Evolutionary conservation across 2,113 vertebrate species (phyloP).

Genomic region (Platysternon megacephalum): DNA sequence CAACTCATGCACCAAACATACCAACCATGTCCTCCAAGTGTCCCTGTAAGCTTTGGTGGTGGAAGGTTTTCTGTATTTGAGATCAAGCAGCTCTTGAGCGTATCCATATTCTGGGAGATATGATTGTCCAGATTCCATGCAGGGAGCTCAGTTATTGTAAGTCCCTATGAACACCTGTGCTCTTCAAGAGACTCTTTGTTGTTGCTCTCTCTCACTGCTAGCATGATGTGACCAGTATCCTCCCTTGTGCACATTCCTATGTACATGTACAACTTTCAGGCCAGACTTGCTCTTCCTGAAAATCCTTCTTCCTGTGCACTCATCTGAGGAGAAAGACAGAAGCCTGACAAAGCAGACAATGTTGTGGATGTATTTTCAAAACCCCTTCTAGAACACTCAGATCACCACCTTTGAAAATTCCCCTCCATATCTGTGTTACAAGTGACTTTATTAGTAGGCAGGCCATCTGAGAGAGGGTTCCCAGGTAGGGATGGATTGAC

Average conservation of each 20-base stretch:
- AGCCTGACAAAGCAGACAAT: not conserved
- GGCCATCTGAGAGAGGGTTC: not conserved
- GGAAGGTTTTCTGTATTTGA: not conserved
- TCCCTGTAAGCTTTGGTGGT: not conserved
- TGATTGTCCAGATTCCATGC: not conserved
- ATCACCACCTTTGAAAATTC: not conserved
- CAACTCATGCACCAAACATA: not conserved
- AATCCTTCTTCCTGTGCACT: not conserved
- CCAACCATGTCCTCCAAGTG: not conserved
- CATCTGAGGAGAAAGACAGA: not conserved
- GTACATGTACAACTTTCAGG: not conserved
- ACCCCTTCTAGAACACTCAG: not conserved
- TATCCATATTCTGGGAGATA: not conserved
- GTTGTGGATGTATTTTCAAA: not conserved
- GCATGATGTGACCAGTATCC: not conserved
- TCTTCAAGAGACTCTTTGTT: not conserved
- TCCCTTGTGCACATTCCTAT: not conserved
- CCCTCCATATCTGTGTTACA: not conserved
- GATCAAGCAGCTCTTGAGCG: not conserved
- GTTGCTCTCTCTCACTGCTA: not conserved
- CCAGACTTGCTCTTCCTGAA: slow-evolving; percentile 4
- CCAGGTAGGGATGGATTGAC: not conserved
- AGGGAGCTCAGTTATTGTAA: not conserved
- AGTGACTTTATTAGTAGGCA: not conserved
- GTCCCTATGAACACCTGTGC: not conserved